Conservation (phyloP, 2,888 invertebrate genomes). For the Neoscelio sp. region DNA sequence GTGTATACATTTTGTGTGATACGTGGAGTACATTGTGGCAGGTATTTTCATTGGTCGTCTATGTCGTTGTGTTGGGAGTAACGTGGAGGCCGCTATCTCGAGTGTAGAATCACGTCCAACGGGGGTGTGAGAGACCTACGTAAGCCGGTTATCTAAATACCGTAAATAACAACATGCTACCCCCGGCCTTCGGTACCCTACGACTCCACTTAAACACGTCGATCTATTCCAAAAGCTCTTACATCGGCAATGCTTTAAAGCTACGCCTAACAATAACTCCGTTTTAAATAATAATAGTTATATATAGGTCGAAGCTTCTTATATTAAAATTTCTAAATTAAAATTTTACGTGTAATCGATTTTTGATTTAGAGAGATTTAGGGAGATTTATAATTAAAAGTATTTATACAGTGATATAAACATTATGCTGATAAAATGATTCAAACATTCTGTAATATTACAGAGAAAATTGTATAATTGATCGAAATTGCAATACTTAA, state of each 20-base stretch:
- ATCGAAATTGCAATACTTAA: no score
- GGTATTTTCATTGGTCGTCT: conserved; percentile 70
- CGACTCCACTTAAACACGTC: conserved; percentile 63
- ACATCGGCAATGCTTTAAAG: conserved; percentile 33
- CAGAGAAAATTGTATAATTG: no score
- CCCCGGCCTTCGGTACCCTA: conserved; percentile 65
- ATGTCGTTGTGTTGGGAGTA: conserved; percentile 67
- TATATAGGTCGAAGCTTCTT: no score
- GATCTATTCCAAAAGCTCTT: conserved; percentile 59
- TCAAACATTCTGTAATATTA: no score
- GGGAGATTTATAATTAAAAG: no score
- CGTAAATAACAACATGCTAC: conserved; percentile 81
- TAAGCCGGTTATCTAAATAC: conserved; percentile 83
- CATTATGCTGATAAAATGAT: no score
- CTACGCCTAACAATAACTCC: conserved; percentile 27
- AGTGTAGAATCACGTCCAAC: conserved; percentile 79
- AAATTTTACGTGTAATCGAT: no score
- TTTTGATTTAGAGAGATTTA: no score
- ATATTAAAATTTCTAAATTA: no score
- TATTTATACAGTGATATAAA: no score
- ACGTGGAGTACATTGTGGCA: conserved; percentile 63
- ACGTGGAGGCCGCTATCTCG: conserved; percentile 78
- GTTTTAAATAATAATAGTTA: background rate
- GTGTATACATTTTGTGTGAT: conserved; percentile 36
- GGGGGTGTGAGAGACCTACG: conserved; percentile 78